Evolutionary conservation across 2,888 invertebrate species (phyloP), one percentile per base, ranked within the genome.

Genomic region (Apomyelois bistriatella): DNA sequence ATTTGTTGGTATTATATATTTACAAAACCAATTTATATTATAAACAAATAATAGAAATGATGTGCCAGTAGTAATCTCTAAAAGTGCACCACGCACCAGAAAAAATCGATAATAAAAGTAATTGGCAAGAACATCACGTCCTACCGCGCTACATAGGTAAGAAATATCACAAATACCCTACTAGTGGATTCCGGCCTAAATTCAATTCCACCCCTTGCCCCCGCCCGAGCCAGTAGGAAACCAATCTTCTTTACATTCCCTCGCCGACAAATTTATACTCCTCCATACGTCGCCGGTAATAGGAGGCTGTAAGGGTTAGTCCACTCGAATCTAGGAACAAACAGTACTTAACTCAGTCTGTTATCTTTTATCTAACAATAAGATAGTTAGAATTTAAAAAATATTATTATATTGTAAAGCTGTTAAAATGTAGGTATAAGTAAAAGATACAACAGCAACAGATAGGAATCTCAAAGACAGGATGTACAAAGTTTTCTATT

Each of bases 171-270:
- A 77, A 80, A 79, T 76, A 75, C 74, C 73, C 66, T 75, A 72
- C 72, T 76, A 83, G 80, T 79, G 73, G 78, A 82, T 81, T 79
- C 76, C 76, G 79, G 83, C 85, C 85, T 84, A 85, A 87, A 87
- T 87, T 85, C 85, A 85, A 86, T 88, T 86, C 79, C 83, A 82
- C 84, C 85, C 85, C 80, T 81, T 82, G 82, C 74, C 79, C 76
- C 78, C 72, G 74, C 76, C 77, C 81, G 75, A 74, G 77, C 80
- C 76, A 76, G 77, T 79, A 22, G 74, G 83, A 85, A 88, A 87
- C 82, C 86, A 87, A 88, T 86, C 85, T 87, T 84, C 86, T 85
- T 85, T 85, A 86, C 86, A 85, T 87, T 87, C 85, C 82, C 84
- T 82, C 75, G 85, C 77, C 84, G 85, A 87, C 85, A 85, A 88